Evolutionary conservation across 2,797 vertebrate species (phyloP), one percentile per base, ranked within the genome.

Genomic region (Phrynocephalus guinanensis): DNA sequence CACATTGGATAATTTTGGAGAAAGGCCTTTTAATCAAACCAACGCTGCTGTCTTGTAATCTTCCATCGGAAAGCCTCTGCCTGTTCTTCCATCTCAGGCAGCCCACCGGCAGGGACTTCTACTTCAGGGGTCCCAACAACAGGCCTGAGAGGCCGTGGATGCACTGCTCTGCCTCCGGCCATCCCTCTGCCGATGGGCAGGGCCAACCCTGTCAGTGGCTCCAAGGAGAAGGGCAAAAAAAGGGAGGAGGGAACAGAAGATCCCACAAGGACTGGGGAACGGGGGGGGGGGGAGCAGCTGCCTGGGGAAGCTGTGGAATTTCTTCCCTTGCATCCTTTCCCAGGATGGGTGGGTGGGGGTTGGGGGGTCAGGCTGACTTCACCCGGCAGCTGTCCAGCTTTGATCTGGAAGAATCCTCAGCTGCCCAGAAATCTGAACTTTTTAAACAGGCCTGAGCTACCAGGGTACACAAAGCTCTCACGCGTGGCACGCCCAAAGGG

Each of bases 201-300:
- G 3, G 24, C 22, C 38, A 10, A 44, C 24, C 38, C 16, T 75
- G 33, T 15, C 33, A 33, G 33, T 15, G 71, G 3, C 30, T 30
- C 5, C 20, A 52, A 22, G 8, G n/a, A 26, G 30, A 20, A 24
- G 30, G 73, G 20, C 48, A 38, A n/a, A 67, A 66, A 71, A 67
- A 68, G 48, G 60, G 9, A 48, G 52, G 44, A 70, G 18, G 22
- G n/a, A 66, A 66, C 22, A 24, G 72, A 78, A 81, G 48, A 67
- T 30, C 15, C 26, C 20, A 44, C 75, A 70, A 52, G 44, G 63
- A 79, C 70, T 38, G 10, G 13, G 28, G 20, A 10, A 30, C 30
- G 2, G 11, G 63, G 80, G 63, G 84, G n/a, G 52, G 11, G 63
- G 80, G 63, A 88, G 68, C 82, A 88, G 82, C 82, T 79, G 76